A percentile compares a stretch with the other conserved stretches of the same genome.
These are phyloP conservation scores for Maniola jurtina DNA, from an alignment of 1,140 invertebrate genomes.

Conservation along the genomic window DNA sequence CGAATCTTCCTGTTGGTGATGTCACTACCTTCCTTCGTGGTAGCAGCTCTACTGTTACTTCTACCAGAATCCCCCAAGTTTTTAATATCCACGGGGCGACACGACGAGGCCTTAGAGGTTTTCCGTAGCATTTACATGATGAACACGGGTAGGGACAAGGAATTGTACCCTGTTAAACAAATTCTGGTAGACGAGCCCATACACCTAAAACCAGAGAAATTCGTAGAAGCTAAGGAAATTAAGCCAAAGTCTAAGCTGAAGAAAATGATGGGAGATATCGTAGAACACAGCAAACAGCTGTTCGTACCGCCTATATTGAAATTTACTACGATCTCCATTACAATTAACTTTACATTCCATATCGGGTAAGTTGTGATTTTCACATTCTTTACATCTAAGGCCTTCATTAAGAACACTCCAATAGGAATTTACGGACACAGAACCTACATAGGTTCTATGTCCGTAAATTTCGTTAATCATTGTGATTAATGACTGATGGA, in stretches of 20 bases:
- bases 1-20: constrained; percentile 93
- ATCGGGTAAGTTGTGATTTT: constrained; percentile 82
- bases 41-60: constrained; percentile 88
- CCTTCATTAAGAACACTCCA: too few relatives aligned
- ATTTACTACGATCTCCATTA: constrained; percentile 90
- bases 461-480: too few relatives aligned
- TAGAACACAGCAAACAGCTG: constrained; percentile 88
- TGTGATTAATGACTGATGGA: too few relatives aligned
- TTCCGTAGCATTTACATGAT: constrained; percentile 88
- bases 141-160: constrained; percentile 86
- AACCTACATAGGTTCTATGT: too few relatives aligned
- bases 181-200: constrained; percentile 84
- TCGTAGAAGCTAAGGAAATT: constrained; percentile 46
- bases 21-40: constrained; percentile 91
- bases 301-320: constrained; percentile 88
- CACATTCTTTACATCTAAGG: too few relatives aligned
- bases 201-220: constrained; percentile 77
- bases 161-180: constrained; percentile 88
- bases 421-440: too few relatives aligned
- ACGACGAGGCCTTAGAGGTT: constrained; percentile 88
- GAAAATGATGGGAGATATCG: constrained; percentile 86
- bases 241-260: constrained; percentile 74
- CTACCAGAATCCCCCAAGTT: constrained; percentile 97
- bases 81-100: constrained; percentile 86
- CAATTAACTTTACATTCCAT: constrained; percentile 93